Percentiles rank a stretch among this genome's conserved stretches.
These are phyloP conservation scores for Stichopus chloronotus DNA, from an alignment of 35 echinoderm and acorn worm genomes.

Conservation along the genomic window DNA sequence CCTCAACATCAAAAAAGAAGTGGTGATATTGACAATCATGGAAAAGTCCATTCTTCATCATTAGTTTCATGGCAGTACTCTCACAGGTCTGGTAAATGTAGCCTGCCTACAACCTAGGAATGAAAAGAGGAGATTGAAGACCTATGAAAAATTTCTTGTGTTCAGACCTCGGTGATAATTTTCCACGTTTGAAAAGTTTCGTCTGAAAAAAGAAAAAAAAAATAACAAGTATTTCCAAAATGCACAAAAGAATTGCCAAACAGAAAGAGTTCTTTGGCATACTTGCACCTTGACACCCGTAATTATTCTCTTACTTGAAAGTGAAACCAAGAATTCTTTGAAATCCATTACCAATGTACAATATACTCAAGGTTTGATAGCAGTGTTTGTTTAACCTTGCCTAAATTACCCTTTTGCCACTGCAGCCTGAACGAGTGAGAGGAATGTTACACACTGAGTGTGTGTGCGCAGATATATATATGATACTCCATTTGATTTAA, in stretches of 20 bases:
- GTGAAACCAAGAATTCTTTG: neutral
- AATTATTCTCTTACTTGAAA: neutral
- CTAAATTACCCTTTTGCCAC: neutral
- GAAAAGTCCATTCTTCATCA: too few species aligned
- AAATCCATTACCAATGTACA: neutral
- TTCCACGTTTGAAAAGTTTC: neutral
- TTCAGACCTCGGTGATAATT: too few species aligned
- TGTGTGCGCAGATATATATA: neutral
- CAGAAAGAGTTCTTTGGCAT: neutral
- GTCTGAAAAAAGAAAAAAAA: too few species aligned
- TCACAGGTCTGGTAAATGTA: too few species aligned
- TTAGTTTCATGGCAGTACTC: too few species aligned
- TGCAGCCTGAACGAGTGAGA: neutral
- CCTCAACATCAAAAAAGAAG: too few species aligned
- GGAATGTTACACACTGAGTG: neutral
- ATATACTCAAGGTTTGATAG: neutral
- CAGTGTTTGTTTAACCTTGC: neutral
- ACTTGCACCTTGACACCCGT: neutral
- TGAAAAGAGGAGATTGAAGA: too few species aligned
- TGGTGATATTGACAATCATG: too few species aligned
- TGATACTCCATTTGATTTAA: neutral
- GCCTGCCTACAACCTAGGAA: too few species aligned
- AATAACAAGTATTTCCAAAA: too few species aligned
- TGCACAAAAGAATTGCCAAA: too few species aligned
- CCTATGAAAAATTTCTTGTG: too few species aligned